These are phyloP conservation scores for Eumerus sabulonum DNA, from an alignment of 2,888 invertebrate species.

Conservation along the genomic window DNA sequence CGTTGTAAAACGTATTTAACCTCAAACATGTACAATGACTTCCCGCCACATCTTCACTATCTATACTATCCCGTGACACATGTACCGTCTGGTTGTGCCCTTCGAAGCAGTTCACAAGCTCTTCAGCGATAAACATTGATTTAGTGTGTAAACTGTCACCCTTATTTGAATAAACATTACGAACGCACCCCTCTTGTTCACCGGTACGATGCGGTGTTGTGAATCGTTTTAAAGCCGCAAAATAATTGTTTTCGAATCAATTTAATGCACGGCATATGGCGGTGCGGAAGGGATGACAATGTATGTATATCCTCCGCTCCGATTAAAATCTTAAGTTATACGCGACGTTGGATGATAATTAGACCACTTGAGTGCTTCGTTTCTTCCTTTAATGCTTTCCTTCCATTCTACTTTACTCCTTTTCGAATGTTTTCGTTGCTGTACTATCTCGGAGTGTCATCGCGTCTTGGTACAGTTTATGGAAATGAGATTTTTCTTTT, in stretches of 20 bases:
- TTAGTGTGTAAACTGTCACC: constrained; percentile 51
- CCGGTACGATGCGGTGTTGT: background rate
- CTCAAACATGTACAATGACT: constrained; percentile 51
- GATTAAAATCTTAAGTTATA: constrained; percentile 52
- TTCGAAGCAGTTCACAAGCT: background rate
- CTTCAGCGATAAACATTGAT: constrained; percentile 31
- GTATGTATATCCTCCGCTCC: background rate
- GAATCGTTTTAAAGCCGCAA: constrained; percentile 41
- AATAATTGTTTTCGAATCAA: constrained; percentile 43
- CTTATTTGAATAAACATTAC: constrained; percentile 54
- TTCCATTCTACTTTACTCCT: no score
- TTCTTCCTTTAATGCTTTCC: constrained; percentile 22
- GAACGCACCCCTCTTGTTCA: background rate
- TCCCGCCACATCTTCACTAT: constrained; percentile 49
- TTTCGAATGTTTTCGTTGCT: no score
- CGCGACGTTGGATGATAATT: constrained; percentile 47
- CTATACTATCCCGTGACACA: background rate
- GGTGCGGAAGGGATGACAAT: background rate
- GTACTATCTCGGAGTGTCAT: constrained; percentile 27
- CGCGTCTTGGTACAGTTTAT: constrained; percentile 40
- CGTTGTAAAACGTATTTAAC: constrained; percentile 65
- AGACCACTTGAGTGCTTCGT: constrained; percentile 41
- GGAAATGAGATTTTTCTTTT: constrained; percentile 39
- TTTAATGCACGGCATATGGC: constrained; percentile 21
- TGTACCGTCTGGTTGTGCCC: no score